phyloP scores from a whole-genome alignment of 2,888 invertebrate species.

The Platypus cylindrus region DNA sequence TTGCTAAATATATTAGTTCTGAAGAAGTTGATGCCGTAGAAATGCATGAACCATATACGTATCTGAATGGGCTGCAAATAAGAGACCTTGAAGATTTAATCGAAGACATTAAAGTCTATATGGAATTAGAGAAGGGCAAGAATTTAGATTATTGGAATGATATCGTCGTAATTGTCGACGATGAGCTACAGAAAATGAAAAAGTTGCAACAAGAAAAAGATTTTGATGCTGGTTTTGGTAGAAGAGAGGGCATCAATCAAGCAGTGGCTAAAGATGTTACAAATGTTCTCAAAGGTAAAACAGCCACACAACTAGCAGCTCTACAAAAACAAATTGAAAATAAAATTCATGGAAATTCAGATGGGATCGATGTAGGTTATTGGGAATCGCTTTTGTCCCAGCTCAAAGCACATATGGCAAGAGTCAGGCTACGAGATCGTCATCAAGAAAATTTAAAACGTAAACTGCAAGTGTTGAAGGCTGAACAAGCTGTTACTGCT shows the following conservation, averaged over 20 bases:
- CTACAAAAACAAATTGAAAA: slow-evolving; percentile 74
- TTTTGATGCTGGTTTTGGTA: slow-evolving; percentile 38
- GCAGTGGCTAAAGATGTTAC: slow-evolving; percentile 85
- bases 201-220: slow-evolving; percentile 55
- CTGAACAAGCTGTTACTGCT: slow-evolving; percentile 57
- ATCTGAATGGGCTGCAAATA: slow-evolving; percentile 78
- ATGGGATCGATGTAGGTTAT: slow-evolving; percentile 91
- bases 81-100: slow-evolving; percentile 90
- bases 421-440: slow-evolving; percentile 80
- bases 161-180: slow-evolving; percentile 87
- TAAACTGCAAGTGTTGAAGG: slow-evolving; percentile 81
- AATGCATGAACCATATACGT: slow-evolving; percentile 96
- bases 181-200: slow-evolving; percentile 77
- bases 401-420: slow-evolving; percentile 88
- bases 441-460: slow-evolving; percentile 82
- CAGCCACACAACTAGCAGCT: slow-evolving; percentile 70
- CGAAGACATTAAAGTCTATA: slow-evolving; percentile 92
- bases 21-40: slow-evolving; percentile 86
- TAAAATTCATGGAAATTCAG: slow-evolving; percentile 72
- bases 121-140: slow-evolving; percentile 78
- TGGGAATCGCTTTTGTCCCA: slow-evolving; percentile 97
- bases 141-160: slow-evolving; percentile 93
- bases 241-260: slow-evolving; percentile 54
- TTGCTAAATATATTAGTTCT: slow-evolving; percentile 91
- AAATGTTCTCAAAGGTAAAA: slow-evolving; percentile 85